Conservation (phyloP, 2,888 invertebrate genomes). For the Yponomeuta plumbellus region DNA sequence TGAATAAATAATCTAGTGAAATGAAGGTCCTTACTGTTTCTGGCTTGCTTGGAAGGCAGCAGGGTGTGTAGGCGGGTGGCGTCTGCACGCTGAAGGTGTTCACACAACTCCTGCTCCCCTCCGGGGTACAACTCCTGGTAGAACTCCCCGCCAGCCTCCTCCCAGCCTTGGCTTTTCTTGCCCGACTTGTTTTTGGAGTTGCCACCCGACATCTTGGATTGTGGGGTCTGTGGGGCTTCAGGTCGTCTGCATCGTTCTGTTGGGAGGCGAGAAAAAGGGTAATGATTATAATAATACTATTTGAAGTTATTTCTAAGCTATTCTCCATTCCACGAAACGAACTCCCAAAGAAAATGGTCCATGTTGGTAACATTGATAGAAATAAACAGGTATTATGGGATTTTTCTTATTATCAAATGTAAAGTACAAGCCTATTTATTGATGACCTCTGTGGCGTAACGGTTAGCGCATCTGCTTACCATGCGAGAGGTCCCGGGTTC, state of each 20-base stretch:
- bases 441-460: too few relatives aligned
- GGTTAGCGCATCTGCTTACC: too few relatives aligned
- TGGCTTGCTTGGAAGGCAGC: slow-evolving; percentile 87
- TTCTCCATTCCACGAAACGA: too few relatives aligned
- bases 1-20: too few relatives aligned
- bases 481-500: too few relatives aligned
- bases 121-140: slow-evolving; percentile 90
- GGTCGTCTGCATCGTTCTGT: neutral
- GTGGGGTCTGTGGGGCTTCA: neutral
- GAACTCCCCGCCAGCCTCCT: slow-evolving; percentile 90
- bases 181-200: slow-evolving; percentile 60
- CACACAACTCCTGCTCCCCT: slow-evolving; percentile 77
- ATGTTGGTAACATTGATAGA: too few relatives aligned
- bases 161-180: slow-evolving; percentile 79
- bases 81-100: slow-evolving; percentile 82
- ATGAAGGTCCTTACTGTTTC: slow-evolving; percentile 74
- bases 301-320: too few relatives aligned
- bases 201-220: slow-evolving; percentile 57
- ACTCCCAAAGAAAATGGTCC: too few relatives aligned
- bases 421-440: too few relatives aligned
- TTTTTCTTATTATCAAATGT: too few relatives aligned
- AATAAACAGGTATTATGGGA: too few relatives aligned
- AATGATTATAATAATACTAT: too few relatives aligned
- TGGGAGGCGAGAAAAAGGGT: neutral
- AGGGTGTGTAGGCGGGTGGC: slow-evolving; percentile 85